phyloP scores from a whole-genome alignment of 2,888 invertebrate species.

The Eugnorisma glareosa region DNA sequence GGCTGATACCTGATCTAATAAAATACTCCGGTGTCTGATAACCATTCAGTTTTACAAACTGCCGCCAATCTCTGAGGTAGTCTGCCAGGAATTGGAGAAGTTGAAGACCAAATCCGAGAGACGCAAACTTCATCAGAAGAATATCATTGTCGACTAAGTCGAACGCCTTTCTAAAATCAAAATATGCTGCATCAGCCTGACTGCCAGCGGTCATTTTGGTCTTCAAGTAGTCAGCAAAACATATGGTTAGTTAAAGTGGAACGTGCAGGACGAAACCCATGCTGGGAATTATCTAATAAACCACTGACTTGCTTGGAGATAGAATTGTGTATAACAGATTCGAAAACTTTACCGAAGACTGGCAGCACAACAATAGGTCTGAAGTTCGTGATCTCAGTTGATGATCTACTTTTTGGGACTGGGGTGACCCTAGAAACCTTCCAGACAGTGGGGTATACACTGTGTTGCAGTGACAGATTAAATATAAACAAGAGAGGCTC shows the following conservation, averaged over 20 bases:
- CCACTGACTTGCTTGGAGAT: not conserved
- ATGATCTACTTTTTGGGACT: not conserved
- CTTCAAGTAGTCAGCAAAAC: slow-evolving; percentile 6
- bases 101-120: not conserved
- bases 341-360: not conserved
- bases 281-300: not conserved
- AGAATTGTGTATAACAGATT: not conserved
- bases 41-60: not conserved
- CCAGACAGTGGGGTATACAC: not conserved
- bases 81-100: not conserved
- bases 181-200: slow-evolving; percentile 3
- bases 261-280: not conserved
- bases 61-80: not conserved
- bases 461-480: not conserved
- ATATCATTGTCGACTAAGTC: not conserved
- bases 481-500: too few species aligned
- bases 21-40: too few species aligned
- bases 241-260: not conserved
- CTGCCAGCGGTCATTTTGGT: not conserved
- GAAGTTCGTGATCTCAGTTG: not conserved
- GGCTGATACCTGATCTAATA: too few species aligned
- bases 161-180: slow-evolving; percentile 1
- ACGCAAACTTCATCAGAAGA: slow-evolving; percentile 9
- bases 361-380: not conserved
- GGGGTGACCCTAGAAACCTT: not conserved